Evolutionary conservation across 23 tunicate genomes (phyloP).

Genomic region (Aplidium turbinatum): DNA sequence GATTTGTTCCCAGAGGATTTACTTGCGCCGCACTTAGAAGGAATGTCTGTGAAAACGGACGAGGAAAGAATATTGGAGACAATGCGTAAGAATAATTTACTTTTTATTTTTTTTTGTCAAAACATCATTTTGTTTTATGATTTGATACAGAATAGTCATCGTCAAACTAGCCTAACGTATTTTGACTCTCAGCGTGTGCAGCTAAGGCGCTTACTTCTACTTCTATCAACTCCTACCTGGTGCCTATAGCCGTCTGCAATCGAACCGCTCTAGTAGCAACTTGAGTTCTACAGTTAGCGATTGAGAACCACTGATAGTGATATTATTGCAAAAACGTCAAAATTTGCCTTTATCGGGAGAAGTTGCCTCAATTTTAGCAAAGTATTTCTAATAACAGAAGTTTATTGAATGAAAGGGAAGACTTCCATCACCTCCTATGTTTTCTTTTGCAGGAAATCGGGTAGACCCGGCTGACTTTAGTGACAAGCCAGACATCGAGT

Average conservation of each 20-base stretch:
- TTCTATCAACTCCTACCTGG: too few relatives aligned
- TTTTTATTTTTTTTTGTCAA: not conserved
- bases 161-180: not conserved
- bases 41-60: slow-evolving; percentile 66
- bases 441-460: slow-evolving; percentile 42
- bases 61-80: slow-evolving; percentile 81
- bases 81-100: slow-evolving; percentile 27
- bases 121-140: not conserved
- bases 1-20: slow-evolving; percentile 92
- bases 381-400: not conserved
- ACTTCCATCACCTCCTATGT: not conserved
- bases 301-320: too few relatives aligned
- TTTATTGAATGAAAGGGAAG: not conserved
- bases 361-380: not conserved
- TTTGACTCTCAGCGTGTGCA: too few relatives aligned
- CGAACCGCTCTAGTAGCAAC: too few relatives aligned
- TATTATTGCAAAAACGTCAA: too few relatives aligned
- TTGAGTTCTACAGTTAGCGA: too few relatives aligned
- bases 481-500: slow-evolving; percentile 56
- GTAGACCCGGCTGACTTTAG: slow-evolving; percentile 71
- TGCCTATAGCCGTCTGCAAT: too few relatives aligned
- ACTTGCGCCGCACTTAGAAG: slow-evolving; percentile 53
- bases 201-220: too few relatives aligned
- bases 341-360: too few relatives aligned
- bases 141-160: not conserved